These are phyloP conservation scores for Siniperca scherzeri DNA, from an alignment of 2,797 vertebrate species.

Conservation along the genomic window DNA sequence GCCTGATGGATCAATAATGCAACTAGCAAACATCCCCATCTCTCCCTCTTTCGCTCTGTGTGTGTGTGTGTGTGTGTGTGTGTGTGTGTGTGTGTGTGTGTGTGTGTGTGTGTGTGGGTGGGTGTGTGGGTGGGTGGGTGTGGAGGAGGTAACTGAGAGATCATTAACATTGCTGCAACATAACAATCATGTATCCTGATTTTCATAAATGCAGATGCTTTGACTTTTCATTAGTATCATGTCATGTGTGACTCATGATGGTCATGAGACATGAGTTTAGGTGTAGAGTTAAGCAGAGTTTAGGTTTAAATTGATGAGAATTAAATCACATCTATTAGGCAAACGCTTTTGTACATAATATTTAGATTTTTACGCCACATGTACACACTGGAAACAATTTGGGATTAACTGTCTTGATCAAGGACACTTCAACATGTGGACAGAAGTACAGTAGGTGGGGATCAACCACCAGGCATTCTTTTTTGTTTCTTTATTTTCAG, in stretches of 20 bases:
- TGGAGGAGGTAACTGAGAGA: neutral
- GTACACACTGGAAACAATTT: neutral
- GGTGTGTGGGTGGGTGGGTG: neutral
- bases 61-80: neutral
- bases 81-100: neutral
- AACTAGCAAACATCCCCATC: neutral
- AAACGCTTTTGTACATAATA: neutral
- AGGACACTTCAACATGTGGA: neutral
- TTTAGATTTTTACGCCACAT: neutral
- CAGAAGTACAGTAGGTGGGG: neutral
- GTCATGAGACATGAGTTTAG: neutral
- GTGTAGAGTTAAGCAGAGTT: no score
- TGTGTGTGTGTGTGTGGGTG: no score
- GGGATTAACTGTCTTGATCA: neutral
- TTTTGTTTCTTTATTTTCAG: neutral
- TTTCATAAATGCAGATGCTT: neutral
- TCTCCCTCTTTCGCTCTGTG: neutral
- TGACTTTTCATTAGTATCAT: neutral
- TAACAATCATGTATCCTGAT: neutral
- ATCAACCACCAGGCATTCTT: neutral
- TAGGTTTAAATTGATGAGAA: neutral
- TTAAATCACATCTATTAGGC: neutral
- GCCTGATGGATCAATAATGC: constrained; percentile 14
- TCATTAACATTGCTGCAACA: neutral
- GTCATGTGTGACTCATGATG: neutral